Conservation (phyloP, 2,113 vertebrate species). For the Rutilus rutilus region DNA sequence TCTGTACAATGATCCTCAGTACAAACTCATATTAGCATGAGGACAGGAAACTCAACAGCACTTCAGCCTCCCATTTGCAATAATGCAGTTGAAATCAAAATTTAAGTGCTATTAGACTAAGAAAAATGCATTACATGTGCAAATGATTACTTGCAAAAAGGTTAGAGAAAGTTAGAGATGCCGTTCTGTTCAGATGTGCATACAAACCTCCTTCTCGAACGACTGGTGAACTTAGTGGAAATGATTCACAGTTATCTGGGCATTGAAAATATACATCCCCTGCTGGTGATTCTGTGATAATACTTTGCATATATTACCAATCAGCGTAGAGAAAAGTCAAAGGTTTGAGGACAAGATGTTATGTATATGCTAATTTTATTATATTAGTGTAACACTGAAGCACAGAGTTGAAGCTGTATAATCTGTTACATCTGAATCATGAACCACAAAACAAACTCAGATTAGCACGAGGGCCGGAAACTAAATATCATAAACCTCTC, state of each 20-base stretch:
- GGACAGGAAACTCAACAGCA: background rate
- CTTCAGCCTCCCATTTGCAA: background rate
- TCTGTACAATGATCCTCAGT: background rate
- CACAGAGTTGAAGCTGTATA: background rate
- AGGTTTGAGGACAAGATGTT: no score
- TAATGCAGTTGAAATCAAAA: background rate
- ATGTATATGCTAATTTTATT: background rate
- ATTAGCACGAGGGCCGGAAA: background rate
- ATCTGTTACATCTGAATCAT: slow-evolving; percentile 14
- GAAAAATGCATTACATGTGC: no score
- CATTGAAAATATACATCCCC: background rate
- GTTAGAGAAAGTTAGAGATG: background rate
- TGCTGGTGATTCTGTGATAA: background rate
- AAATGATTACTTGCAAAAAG: no score
- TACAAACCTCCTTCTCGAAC: background rate
- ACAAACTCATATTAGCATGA: background rate
- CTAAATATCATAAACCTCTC: background rate
- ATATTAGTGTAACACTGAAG: background rate
- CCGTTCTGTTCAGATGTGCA: background rate
- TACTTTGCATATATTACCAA: background rate
- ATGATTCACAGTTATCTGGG: background rate
- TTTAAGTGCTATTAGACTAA: background rate
- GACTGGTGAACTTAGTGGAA: background rate
- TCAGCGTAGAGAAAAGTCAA: no score
- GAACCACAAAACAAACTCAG: slow-evolving; percentile 12